Percentiles rank a stretch among this genome's conserved stretches.
phyloP scores from a whole-genome alignment of 2,888 invertebrate genomes.

The Gymnosoma rotundatum region DNA sequence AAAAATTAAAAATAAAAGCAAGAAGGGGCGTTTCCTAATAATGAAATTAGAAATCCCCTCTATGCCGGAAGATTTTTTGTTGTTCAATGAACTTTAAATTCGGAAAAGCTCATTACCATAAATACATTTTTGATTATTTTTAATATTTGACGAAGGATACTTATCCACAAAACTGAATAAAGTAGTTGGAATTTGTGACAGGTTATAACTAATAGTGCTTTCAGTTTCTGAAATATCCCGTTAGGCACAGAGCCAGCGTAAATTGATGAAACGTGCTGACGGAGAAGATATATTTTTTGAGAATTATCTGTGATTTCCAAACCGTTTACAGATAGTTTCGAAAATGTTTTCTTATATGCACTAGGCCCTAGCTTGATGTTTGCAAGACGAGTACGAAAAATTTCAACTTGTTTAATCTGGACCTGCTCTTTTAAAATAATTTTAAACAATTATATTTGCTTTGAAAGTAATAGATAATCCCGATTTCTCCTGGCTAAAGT shows the following conservation, averaged over 20 bases:
- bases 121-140: neutral
- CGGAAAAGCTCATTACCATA: neutral
- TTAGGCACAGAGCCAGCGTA: too few relatives aligned
- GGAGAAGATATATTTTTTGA: neutral
- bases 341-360: neutral
- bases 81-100: neutral
- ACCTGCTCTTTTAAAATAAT: slow-evolving; percentile 6
- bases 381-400: neutral
- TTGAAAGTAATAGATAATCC: neutral
- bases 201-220: too few relatives aligned
- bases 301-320: neutral
- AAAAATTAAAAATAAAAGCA: too few relatives aligned
- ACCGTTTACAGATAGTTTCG: too few relatives aligned
- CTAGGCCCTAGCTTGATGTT: neutral
- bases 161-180: too few relatives aligned
- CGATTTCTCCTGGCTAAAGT: neutral
- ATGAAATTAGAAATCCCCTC: neutral
- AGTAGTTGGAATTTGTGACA: too few relatives aligned
- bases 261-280: too few relatives aligned
- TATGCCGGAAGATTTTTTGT: neutral
- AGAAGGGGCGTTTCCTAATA: neutral
- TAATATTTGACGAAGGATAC: neutral
- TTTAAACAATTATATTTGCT: neutral
- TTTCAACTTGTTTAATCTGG: neutral
- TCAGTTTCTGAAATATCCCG: neutral